Evolutionary conservation across 2,113 vertebrate species (phyloP), one percentile per base, ranked within the genome.

Genomic region (Cochlearius cochlearius): DNA sequence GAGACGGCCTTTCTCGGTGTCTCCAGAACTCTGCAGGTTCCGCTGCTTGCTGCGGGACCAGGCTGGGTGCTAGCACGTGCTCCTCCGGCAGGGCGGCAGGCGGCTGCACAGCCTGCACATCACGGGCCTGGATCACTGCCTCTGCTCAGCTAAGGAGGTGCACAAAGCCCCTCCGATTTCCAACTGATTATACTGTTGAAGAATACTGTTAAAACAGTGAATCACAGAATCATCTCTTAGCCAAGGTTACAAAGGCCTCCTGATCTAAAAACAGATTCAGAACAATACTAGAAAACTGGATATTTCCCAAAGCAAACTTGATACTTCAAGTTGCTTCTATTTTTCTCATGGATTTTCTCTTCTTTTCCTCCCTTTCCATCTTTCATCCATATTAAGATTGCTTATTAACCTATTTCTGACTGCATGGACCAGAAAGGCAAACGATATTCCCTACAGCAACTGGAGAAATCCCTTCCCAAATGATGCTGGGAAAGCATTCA

Each of bases 61-160:
- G 72, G n/a, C 27, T 18, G 4, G 3, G 15, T 9, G 58, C 21
- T 15, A 32, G 39, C 45, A 66, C 6, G 17, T 3, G 6, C 60
- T 58, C 38, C 93, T 30, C 0, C 6, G 43, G 29, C 39, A 81
- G 41, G 47, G 36, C 1, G 1, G 32, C 11, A 63, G 4, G 49
- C 4, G 2, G 41, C 30, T 16, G 15, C 0, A 1, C 1, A 1
- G 22, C 36, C 49, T 69, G 49, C 32, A 32, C 3, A 0, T 63
- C 1, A 0, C 0, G 0, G 15, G 34, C 11, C 34, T 21, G 17
- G 34, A 58, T 58, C 20, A 3, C n/a, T 55, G 62, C 59, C 64
- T 81, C 77, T 66, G 59, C 73, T 76, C 81, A 74, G 41, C 64
- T 22, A 71, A 39, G 18, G 5, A 10, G 20, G 50, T 21, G 59